Percentiles rank a stretch among this genome's conserved stretches.
Conservation (phyloP, 2,888 invertebrate genomes). For the Odontothrips loti region DNA sequence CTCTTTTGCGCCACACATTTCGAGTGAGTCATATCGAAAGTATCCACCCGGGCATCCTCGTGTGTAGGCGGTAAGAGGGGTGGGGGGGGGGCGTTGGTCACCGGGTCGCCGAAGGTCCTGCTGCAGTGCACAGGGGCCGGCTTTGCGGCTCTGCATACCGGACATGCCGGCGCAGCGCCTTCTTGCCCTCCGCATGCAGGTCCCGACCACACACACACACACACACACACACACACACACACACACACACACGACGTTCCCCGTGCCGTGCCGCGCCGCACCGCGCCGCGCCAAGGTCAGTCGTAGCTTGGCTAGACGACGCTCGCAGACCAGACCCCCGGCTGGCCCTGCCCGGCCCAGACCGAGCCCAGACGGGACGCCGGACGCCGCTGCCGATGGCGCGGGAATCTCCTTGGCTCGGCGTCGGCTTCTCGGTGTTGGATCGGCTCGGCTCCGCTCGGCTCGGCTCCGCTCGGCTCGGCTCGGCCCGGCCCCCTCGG, state of each 20-base stretch:
- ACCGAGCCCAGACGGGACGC: background rate
- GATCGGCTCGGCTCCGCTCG: background rate
- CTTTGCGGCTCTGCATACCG: background rate
- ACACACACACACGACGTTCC: too few species aligned
- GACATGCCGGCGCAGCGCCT: background rate
- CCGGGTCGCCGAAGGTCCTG: too few species aligned
- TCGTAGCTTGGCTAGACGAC: slow-evolving; percentile 8
- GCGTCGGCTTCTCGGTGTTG: too few species aligned
- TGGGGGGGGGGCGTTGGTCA: too few species aligned
- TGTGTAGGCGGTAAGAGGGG: too few species aligned
- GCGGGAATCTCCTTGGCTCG: background rate
- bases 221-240: background rate
- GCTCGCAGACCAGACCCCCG: background rate
- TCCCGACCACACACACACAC: background rate
- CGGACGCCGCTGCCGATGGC: background rate
- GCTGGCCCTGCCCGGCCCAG: too few species aligned
- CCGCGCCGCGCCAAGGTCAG: slow-evolving; percentile 11
- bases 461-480: background rate
- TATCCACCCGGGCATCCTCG: too few species aligned
- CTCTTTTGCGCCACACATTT: too few species aligned
- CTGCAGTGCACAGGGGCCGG: background rate
- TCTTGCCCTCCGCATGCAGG: background rate
- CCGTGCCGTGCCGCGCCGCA: background rate
- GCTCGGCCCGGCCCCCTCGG: background rate
- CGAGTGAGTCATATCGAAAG: too few species aligned